Conservation (phyloP, 2,888 invertebrate genomes). For the Cheilosia pagana region DNA sequence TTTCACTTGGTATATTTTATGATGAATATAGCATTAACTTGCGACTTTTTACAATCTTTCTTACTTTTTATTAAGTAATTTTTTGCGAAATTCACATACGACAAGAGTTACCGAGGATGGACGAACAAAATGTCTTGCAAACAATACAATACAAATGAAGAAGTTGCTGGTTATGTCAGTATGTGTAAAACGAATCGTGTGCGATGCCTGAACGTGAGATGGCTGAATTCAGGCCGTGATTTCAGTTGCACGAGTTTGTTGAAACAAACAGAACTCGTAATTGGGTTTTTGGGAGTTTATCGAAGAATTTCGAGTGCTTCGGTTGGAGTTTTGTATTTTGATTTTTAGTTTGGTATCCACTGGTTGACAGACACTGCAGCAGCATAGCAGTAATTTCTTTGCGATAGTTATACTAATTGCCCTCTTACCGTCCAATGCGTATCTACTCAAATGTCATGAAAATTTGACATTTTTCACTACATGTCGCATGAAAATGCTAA, state of each 20-base stretch:
- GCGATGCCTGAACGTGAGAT: background rate
- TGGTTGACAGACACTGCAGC: too few species aligned
- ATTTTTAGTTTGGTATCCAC: too few species aligned
- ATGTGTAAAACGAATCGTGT: background rate
- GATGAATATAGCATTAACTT: background rate
- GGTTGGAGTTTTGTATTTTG: too few species aligned
- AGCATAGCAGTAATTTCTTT: too few species aligned
- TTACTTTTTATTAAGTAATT: slow-evolving; percentile 15
- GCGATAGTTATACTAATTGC: too few species aligned
- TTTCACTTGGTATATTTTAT: slow-evolving; percentile 3
- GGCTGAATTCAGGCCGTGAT: background rate
- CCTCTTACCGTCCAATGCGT: too few species aligned
- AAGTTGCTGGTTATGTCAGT: background rate
- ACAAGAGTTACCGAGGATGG: background rate
- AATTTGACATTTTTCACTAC: too few species aligned
- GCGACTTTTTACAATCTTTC: background rate
- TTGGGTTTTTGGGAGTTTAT: too few species aligned
- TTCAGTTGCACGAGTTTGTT: background rate
- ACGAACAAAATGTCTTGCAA: slow-evolving; percentile 33
- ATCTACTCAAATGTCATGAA: too few species aligned
- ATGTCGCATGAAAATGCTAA: too few species aligned
- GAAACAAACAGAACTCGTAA: too few species aligned
- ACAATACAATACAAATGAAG: slow-evolving; percentile 32
- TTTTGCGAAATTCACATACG: slow-evolving; percentile 18
- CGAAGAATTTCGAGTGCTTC: too few species aligned